Conservation (phyloP, 2,888 invertebrate species). For the Agonopterix heracliana region DNA sequence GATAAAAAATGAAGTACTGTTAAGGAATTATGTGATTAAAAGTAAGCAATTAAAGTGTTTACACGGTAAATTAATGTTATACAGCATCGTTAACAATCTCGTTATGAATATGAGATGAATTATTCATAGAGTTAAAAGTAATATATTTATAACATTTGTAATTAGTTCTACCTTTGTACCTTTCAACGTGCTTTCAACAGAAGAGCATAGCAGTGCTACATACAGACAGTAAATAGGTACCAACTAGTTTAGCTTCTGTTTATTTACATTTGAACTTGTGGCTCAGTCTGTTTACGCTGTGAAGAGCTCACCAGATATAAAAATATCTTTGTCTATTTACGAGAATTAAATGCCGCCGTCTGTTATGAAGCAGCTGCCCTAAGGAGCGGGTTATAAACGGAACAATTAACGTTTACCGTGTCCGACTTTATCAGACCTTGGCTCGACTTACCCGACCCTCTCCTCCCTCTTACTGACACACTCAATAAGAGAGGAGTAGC, state of each 20-base stretch:
- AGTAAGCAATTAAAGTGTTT: too few relatives aligned
- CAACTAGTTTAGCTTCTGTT: slow-evolving; percentile 25
- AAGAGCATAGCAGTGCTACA: too few relatives aligned
- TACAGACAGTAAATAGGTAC: too few relatives aligned
- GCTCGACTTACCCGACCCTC: slow-evolving; percentile 24
- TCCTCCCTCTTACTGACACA: slow-evolving; percentile 15
- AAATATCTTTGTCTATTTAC: slow-evolving; percentile 74
- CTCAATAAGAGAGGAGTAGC: slow-evolving; percentile 21
- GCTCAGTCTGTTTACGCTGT: slow-evolving; percentile 55
- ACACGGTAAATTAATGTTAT: too few relatives aligned
- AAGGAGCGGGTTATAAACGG: slow-evolving; percentile 67
- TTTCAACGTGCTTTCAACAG: too few relatives aligned
- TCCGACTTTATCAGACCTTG: slow-evolving; percentile 43
- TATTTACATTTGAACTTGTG: slow-evolving; percentile 64
- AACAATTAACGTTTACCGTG: slow-evolving; percentile 59
- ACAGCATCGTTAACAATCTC: neutral
- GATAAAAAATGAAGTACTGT: too few relatives aligned
- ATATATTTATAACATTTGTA: too few relatives aligned
- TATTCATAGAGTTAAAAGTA: too few relatives aligned
- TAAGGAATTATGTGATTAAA: too few relatives aligned
- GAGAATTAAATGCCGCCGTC: slow-evolving; percentile 66
- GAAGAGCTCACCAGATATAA: slow-evolving; percentile 66
- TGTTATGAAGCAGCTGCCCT: slow-evolving; percentile 70
- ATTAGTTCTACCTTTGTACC: too few relatives aligned
- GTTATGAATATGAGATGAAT: neutral